phyloP scores from a whole-genome alignment of 2,888 invertebrate species.

The Lasioglossum lativentre region DNA sequence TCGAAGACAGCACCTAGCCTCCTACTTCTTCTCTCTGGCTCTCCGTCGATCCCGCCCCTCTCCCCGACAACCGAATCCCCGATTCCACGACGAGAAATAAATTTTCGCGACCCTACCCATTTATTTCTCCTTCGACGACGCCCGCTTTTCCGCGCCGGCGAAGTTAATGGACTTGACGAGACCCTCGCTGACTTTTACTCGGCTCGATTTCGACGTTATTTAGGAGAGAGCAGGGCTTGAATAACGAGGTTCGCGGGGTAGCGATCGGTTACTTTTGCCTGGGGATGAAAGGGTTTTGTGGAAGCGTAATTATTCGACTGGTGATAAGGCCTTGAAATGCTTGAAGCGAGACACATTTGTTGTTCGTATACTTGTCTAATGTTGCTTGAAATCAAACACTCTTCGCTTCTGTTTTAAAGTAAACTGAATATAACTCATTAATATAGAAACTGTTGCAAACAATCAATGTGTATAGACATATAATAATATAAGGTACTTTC shows the following conservation, averaged over 20 bases:
- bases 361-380: no score
- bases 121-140: conserved; percentile 8
- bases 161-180: conserved; percentile 32
- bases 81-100: conserved; percentile 36
- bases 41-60: neutral
- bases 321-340: neutral
- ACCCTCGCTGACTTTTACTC: neutral
- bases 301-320: neutral
- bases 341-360: neutral
- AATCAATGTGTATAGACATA: no score
- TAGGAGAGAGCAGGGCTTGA: neutral
- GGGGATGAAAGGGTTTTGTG: neutral
- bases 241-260: neutral
- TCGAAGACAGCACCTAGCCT: neutral
- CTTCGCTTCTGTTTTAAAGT: no score
- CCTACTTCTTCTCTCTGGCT: neutral
- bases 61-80: conserved; percentile 18
- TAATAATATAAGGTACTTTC: no score
- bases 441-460: no score
- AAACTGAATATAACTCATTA: no score
- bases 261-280: neutral
- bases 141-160: neutral
- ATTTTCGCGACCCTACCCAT: conserved; percentile 26
- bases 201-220: neutral
- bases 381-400: no score